These are phyloP conservation scores for Branchinecta sandiegonensis DNA, from an alignment of 2,888 invertebrate genomes.

Conservation along the genomic window DNA sequence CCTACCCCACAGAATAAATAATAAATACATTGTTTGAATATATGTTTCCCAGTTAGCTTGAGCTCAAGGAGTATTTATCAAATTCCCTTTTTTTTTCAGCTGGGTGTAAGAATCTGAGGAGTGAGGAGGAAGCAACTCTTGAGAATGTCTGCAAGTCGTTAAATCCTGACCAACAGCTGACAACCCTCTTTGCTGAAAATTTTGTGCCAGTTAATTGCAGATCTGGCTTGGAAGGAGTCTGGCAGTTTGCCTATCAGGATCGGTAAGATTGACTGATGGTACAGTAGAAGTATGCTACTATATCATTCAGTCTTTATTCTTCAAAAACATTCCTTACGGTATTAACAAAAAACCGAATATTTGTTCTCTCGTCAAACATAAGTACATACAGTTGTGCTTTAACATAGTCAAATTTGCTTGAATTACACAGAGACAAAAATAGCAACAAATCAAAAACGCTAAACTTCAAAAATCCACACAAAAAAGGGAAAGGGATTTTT, in stretches of 20 bases:
- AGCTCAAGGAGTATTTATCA: background rate
- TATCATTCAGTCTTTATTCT: no score
- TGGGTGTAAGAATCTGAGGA: constrained; percentile 55
- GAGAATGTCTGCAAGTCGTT: constrained; percentile 59
- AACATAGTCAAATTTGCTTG: no score
- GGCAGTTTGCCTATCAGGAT: constrained; percentile 86
- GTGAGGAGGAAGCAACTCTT: constrained; percentile 48
- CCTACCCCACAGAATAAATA: no score
- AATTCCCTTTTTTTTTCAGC: constrained; percentile 37
- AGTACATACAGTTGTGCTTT: no score
- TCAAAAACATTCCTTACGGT: no score
- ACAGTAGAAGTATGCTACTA: constrained; percentile 25
- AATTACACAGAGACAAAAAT: no score
- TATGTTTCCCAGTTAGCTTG: background rate
- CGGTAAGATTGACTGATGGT: constrained; percentile 33
- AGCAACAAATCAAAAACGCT: no score
- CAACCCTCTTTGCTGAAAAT: constrained; percentile 76
- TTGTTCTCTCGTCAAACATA: no score
- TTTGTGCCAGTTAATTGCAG: constrained; percentile 78
- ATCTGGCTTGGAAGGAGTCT: constrained; percentile 85
- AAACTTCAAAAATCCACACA: no score
- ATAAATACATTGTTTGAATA: no score
- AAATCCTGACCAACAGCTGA: constrained; percentile 59
- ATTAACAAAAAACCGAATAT: no score
- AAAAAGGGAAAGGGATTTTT: no score